Percentiles rank a stretch among this genome's conserved stretches.
Evolutionary conservation across 2,797 vertebrate genomes (phyloP).

Genomic region (Artibeus jamaicensis): DNA sequence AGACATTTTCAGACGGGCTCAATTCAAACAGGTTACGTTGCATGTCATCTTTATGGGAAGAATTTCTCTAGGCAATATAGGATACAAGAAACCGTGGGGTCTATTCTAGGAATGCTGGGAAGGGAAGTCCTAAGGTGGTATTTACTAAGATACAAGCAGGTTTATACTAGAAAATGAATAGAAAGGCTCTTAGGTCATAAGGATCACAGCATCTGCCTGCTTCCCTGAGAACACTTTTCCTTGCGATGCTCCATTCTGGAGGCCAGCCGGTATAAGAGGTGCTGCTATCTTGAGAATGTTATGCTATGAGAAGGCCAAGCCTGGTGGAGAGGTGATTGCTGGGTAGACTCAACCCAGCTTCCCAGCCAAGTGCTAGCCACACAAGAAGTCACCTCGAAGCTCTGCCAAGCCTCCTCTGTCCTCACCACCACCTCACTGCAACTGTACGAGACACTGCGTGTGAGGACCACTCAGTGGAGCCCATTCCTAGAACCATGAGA

Average conservation of each 20-base stretch:
- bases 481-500: neutral
- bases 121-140: neutral
- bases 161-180: neutral
- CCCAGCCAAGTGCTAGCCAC: neutral
- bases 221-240: neutral
- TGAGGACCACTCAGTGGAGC: neutral
- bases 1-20: neutral
- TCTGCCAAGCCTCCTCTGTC: neutral
- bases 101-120: neutral
- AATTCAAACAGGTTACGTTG: neutral
- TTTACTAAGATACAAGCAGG: neutral
- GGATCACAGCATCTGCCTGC: neutral
- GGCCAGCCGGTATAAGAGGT: neutral
- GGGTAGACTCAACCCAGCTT: neutral
- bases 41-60: neutral
- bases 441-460: neutral
- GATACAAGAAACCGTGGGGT: neutral
- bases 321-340: neutral
- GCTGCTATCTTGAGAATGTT: neutral
- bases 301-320: neutral
- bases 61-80: neutral
- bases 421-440: neutral
- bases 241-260: neutral
- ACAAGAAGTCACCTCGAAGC: neutral
- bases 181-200: neutral